Conservation (phyloP, 2,888 invertebrate genomes). For the Eilema sororculum region DNA sequence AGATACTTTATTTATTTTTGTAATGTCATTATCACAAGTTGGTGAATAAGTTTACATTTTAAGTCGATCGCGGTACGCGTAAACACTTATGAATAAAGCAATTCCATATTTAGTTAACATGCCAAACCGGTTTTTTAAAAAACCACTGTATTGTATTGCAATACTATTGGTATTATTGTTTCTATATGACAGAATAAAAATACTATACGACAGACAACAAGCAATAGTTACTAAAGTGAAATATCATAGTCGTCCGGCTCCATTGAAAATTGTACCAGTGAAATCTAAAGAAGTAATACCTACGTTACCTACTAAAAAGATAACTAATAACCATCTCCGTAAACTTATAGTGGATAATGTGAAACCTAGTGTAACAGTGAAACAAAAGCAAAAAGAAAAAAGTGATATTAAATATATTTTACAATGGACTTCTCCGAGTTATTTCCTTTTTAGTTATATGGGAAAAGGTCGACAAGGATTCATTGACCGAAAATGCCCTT, state of each 20-base stretch:
- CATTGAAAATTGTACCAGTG: neutral
- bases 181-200: neutral
- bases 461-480: constrained; percentile 57
- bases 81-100: neutral
- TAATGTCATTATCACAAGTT: neutral
- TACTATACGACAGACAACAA: neutral
- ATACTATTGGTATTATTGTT: neutral
- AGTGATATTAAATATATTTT: constrained; percentile 59
- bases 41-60: neutral
- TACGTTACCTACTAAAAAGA: neutral
- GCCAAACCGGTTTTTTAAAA: neutral
- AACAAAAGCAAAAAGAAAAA: neutral
- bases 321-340: neutral
- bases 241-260: neutral
- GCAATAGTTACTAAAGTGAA: neutral
- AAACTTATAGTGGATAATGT: neutral
- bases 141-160: neutral
- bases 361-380: neutral
- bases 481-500: constrained; percentile 60
- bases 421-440: constrained; percentile 59
- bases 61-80: neutral
- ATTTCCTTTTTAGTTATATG: constrained; percentile 60
- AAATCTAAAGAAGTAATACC: neutral
- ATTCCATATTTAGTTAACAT: neutral
- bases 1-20: neutral